phyloP scores from a whole-genome alignment of 1,140 invertebrate genomes.

The Neodiprion fabricii region DNA sequence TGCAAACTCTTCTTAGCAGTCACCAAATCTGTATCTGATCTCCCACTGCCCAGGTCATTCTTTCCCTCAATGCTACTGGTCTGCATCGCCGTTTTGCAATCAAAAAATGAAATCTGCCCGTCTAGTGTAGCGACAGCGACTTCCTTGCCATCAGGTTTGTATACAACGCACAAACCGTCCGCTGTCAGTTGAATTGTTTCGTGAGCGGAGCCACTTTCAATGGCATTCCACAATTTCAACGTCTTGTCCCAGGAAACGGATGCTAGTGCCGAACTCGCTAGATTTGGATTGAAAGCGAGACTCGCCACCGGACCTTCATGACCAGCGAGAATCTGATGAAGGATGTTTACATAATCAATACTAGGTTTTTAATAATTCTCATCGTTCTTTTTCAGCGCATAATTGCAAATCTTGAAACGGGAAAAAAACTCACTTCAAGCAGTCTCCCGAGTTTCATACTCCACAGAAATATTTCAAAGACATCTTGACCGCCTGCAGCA shows the following conservation, averaged over 20 bases:
- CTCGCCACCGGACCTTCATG: constrained; percentile 91
- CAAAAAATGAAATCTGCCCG: constrained; percentile 88
- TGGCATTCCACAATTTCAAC: constrained; percentile 89
- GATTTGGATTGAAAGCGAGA: constrained; percentile 80
- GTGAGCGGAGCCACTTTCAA: constrained; percentile 80
- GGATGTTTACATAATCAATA: constrained; percentile 20
- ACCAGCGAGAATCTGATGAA: constrained; percentile 78
- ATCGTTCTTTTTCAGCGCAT: constrained; percentile 10
- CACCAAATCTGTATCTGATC: constrained; percentile 84
- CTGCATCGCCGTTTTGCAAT: constrained; percentile 75
- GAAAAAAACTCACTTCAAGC: constrained; percentile 72
- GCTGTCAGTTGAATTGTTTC: constrained; percentile 82
- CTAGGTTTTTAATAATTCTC: constrained; percentile 12
- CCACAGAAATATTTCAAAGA: constrained; percentile 96
- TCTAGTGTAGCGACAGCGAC: constrained; percentile 91
- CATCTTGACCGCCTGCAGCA: constrained; percentile 90
- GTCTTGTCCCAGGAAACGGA: constrained; percentile 96
- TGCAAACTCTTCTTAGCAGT: constrained; percentile 85
- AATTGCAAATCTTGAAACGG: not conserved
- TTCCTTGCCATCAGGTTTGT: constrained; percentile 88
- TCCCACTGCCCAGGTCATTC: constrained; percentile 85
- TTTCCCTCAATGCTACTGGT: constrained; percentile 83
- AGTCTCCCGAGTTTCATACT: constrained; percentile 90
- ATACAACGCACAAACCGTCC: constrained; percentile 86
- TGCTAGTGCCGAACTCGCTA: constrained; percentile 76